Evolutionary conservation across 2,113 vertebrate genomes (phyloP).

Genomic region (Alligator mississippiensis): DNA sequence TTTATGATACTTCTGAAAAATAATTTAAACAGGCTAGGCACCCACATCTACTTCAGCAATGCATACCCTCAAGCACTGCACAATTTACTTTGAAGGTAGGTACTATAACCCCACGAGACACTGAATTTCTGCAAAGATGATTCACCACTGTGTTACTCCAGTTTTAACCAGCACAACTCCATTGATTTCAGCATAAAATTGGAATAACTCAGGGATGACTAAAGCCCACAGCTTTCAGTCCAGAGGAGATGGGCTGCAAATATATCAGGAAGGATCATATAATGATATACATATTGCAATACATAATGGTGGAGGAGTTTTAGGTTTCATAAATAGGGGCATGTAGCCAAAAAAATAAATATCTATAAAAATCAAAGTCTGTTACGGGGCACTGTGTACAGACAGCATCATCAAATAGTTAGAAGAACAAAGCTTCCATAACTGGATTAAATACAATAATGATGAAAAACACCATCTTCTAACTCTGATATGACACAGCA

Average conservation of each 20-base stretch:
- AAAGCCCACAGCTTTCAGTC: neutral
- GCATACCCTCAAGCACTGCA: neutral
- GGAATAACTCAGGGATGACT: neutral
- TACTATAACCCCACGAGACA: neutral
- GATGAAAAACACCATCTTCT: neutral
- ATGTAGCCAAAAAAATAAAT: neutral
- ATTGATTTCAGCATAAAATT: neutral
- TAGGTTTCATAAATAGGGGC: too few species aligned
- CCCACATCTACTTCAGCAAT: neutral
- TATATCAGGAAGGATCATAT: neutral
- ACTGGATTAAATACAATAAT: slow-evolving; percentile 8
- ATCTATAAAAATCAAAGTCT: neutral
- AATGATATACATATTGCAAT: neutral
- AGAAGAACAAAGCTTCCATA: neutral
- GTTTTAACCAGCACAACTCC: neutral
- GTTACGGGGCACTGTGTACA: neutral
- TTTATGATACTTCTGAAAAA: neutral
- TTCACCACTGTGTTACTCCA: neutral
- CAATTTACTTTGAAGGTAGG: neutral
- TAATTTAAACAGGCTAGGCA: neutral
- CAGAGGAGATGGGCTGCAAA: neutral
- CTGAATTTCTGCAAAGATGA: neutral
- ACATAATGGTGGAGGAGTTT: neutral
- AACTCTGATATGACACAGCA: neutral
- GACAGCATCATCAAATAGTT: neutral